Evolutionary conservation across 2,113 vertebrate species (phyloP).

Genomic region (Synodontis membranacea): DNA sequence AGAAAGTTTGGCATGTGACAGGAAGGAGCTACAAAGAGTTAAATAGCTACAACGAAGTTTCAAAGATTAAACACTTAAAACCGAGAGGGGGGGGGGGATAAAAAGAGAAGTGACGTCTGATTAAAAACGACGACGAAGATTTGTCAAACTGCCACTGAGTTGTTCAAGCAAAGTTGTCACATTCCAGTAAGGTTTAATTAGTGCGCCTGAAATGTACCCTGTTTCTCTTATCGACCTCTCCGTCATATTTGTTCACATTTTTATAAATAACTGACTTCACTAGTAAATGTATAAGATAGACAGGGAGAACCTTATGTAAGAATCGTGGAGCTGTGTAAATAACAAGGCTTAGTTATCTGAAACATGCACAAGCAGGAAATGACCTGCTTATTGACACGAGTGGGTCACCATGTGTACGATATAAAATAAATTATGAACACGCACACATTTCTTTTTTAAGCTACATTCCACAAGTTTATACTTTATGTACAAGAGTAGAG

Average conservation of each 20-base stretch:
- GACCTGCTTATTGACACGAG: slow-evolving; percentile 17
- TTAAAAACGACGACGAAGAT: slow-evolving; percentile 11
- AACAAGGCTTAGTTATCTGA: slow-evolving; percentile 21
- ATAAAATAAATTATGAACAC: slow-evolving; percentile 45
- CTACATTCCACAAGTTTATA: slow-evolving; percentile 54
- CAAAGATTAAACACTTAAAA: slow-evolving; percentile 19
- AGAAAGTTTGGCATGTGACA: slow-evolving; percentile 33
- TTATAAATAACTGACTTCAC: slow-evolving; percentile 36
- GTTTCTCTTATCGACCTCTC: slow-evolving; percentile 29
- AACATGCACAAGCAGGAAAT: slow-evolving; percentile 39
- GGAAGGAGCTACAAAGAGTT: slow-evolving; percentile 18
- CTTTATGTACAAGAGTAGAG: slow-evolving; percentile 46
- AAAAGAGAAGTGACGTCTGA: neutral
- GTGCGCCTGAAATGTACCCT: slow-evolving; percentile 56
- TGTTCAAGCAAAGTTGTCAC: slow-evolving; percentile 49
- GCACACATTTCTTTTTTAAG: slow-evolving; percentile 29
- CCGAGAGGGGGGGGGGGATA: neutral
- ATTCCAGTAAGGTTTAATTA: slow-evolving; percentile 59
- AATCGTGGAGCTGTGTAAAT: neutral
- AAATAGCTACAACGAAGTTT: neutral
- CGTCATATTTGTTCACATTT: slow-evolving; percentile 42
- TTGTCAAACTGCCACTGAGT: slow-evolving; percentile 46
- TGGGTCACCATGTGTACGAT: slow-evolving; percentile 13
- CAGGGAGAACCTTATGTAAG: neutral
- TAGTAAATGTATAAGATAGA: slow-evolving; percentile 31